Percentiles rank a stretch among this genome's conserved stretches.
Conservation (phyloP, 2,113 vertebrate species). For the Albula goreensis region DNA sequence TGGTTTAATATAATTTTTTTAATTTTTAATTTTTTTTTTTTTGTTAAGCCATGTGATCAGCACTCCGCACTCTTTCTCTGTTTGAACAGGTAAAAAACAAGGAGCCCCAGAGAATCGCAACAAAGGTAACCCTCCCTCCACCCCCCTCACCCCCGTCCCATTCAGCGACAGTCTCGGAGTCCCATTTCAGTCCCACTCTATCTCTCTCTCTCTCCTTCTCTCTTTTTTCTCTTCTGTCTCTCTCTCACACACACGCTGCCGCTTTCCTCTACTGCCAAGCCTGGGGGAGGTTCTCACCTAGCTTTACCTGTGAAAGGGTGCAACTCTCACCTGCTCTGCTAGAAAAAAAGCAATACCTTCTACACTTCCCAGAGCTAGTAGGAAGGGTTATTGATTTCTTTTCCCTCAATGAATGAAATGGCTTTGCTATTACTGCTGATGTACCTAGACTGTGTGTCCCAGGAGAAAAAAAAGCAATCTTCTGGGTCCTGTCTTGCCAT, state of each 20-base stretch:
- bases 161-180: slow-evolving; percentile 74
- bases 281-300: slow-evolving; percentile 73
- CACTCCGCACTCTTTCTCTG: slow-evolving; percentile 86
- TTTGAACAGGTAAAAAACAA: slow-evolving; percentile 99
- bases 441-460: neutral
- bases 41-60: slow-evolving; percentile 80
- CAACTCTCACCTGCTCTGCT: slow-evolving; percentile 69
- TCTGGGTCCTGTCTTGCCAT: neutral
- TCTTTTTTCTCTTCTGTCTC: slow-evolving; percentile 51
- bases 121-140: slow-evolving; percentile 93
- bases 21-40: slow-evolving; percentile 61
- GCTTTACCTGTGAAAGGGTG: slow-evolving; percentile 84
- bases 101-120: slow-evolving; percentile 99
- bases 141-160: slow-evolving; percentile 56
- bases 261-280: slow-evolving; percentile 69
- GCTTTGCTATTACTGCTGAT: neutral
- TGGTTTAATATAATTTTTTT: slow-evolving; percentile 51
- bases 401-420: neutral
- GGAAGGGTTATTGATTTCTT: neutral
- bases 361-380: neutral
- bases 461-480: neutral
- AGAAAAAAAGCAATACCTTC: slow-evolving; percentile 5
- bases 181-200: slow-evolving; percentile 45
- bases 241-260: slow-evolving; percentile 65
- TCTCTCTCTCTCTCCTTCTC: slow-evolving; percentile 44